phyloP scores from a whole-genome alignment of 1,140 invertebrate genomes.

The Araneus ventricosus region DNA sequence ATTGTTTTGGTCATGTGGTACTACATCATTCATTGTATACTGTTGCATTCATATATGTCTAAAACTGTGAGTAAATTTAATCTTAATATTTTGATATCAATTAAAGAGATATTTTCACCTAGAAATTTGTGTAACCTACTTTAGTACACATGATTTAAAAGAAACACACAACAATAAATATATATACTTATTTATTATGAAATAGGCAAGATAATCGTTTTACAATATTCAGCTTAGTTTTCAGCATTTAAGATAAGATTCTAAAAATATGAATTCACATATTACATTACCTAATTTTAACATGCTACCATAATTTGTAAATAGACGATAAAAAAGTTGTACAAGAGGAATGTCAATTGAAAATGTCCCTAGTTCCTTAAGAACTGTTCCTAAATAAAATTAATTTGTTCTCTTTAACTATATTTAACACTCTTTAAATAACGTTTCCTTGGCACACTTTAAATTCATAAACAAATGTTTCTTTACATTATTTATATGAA shows the following conservation, averaged over 20 bases:
- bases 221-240: slow-evolving; percentile 26
- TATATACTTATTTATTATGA: slow-evolving; percentile 37
- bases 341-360: slow-evolving; percentile 58
- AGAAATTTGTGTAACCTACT: no score
- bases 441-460: slow-evolving; percentile 39
- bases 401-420: slow-evolving; percentile 2
- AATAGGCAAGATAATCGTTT: slow-evolving; percentile 45
- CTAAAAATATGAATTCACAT: slow-evolving; percentile 54
- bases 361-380: background rate
- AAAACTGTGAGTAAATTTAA: no score
- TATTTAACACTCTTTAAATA: background rate
- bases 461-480: slow-evolving; percentile 7
- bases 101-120: no score
- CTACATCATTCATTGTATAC: no score
- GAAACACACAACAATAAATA: background rate
- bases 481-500: slow-evolving; percentile 37
- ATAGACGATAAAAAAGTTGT: slow-evolving; percentile 47
- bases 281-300: slow-evolving; percentile 28
- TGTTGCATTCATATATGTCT: no score
- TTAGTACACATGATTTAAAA: background rate
- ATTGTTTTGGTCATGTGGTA: no score
- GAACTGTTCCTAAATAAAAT: background rate
- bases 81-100: no score
- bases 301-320: slow-evolving; percentile 34
- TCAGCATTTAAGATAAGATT: slow-evolving; percentile 7